These are phyloP conservation scores for Cataglyphis rosenhaueri DNA, from an alignment of 2,888 invertebrate genomes.

Conservation along the genomic window DNA sequence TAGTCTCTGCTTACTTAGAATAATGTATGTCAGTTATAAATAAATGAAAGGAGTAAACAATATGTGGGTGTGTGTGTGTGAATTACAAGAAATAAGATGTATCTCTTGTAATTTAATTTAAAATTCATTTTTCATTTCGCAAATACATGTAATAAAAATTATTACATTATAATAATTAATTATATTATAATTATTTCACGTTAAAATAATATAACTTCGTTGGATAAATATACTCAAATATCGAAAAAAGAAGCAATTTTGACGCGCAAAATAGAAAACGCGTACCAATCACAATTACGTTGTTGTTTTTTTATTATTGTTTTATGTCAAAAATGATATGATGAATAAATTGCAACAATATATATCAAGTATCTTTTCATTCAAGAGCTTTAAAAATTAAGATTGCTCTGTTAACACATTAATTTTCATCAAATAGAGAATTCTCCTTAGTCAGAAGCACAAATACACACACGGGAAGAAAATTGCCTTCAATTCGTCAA, in stretches of 20 bases:
- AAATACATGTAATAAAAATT: background rate
- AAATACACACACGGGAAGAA: slow-evolving; percentile 25
- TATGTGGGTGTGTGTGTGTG: too few relatives aligned
- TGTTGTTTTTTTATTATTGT: background rate
- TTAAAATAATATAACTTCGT: background rate
- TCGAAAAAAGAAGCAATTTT: background rate
- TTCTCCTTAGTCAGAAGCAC: background rate
- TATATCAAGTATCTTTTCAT: background rate
- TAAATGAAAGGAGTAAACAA: slow-evolving; percentile 28
- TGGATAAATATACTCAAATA: background rate
- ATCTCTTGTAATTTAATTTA: background rate
- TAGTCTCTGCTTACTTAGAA: slow-evolving; percentile 13
- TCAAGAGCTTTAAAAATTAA: background rate
- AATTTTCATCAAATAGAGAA: slow-evolving; percentile 31
- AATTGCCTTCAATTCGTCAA: slow-evolving; percentile 48
- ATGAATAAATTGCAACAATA: slow-evolving; percentile 13
- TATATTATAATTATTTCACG: background rate
- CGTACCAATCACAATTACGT: background rate
- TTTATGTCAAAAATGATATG: background rate
- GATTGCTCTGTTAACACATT: slow-evolving; percentile 10
- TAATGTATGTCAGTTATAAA: slow-evolving; percentile 6
- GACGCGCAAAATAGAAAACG: background rate
- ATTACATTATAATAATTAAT: background rate
- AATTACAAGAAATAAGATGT: slow-evolving; percentile 25
- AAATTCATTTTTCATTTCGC: background rate